phyloP scores from a whole-genome alignment of 2,113 vertebrate genomes.

The Ceuthmochares aereus region DNA sequence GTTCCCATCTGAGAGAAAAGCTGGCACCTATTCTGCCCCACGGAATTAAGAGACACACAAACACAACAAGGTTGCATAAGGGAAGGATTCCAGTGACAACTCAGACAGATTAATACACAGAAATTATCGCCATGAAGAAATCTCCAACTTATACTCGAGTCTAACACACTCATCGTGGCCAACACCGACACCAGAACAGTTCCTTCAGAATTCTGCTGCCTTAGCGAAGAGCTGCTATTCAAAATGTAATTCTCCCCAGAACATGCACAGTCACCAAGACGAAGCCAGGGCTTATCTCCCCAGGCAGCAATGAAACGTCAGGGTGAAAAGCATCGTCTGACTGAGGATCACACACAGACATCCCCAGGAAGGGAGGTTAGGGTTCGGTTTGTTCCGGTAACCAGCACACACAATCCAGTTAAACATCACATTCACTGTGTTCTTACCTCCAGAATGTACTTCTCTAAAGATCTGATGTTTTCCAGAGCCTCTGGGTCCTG shows the following conservation, averaged over 20 bases:
- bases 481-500: conserved; percentile 90
- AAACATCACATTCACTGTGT: not conserved
- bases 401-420: not conserved
- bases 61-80: not conserved
- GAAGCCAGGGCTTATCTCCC: not conserved
- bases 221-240: not conserved
- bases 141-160: not conserved
- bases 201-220: not conserved
- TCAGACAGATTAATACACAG: not conserved
- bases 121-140: not conserved
- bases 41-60: not conserved
- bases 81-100: not conserved
- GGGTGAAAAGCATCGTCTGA: not conserved
- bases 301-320: not conserved
- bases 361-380: not conserved
- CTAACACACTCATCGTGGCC: not conserved
- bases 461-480: conserved; percentile 90
- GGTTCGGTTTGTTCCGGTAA: not conserved
- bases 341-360: not conserved
- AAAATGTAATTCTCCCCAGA: not conserved
- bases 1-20: not conserved
- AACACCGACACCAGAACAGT: not conserved
- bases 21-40: accelerated
- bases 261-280: not conserved
- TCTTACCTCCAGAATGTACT: conserved; percentile 94